Conservation (phyloP, 2,113 vertebrate species). For the Merops nubicus region DNA sequence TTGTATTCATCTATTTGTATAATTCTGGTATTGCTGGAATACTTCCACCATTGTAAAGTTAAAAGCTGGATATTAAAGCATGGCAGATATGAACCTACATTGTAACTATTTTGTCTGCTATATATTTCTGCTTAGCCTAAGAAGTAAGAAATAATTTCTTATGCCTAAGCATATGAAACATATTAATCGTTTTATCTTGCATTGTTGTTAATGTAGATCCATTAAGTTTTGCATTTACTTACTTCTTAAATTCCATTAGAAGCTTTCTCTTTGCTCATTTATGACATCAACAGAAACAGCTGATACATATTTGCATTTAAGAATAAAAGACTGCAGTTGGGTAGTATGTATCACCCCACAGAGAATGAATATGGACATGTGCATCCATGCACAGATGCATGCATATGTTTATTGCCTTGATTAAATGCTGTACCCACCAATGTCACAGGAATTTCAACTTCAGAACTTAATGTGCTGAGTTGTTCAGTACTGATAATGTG, state of each 20-base stretch:
- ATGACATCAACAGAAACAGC: neutral
- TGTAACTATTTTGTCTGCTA: neutral
- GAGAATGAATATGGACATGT: neutral
- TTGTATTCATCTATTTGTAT: neutral
- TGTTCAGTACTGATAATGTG: neutral
- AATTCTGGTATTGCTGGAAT: neutral
- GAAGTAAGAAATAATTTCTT: too few species aligned
- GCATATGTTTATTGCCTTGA: neutral
- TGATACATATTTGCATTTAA: neutral
- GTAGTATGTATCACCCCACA: neutral
- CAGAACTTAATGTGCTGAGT: neutral
- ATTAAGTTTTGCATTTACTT: neutral
- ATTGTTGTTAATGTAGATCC: neutral
- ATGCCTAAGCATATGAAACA: too few species aligned
- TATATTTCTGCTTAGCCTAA: neutral
- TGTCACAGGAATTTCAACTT: neutral
- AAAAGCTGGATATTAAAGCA: neutral
- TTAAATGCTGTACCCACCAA: neutral
- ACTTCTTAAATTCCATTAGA: neutral
- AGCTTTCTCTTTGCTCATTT: neutral
- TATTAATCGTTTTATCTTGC: neutral
- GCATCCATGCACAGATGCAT: too few species aligned
- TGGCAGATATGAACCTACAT: neutral
- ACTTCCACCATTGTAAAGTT: neutral
- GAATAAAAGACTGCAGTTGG: neutral